phyloP scores from a whole-genome alignment of 2,113 vertebrate species.

The Labeo catla region DNA sequence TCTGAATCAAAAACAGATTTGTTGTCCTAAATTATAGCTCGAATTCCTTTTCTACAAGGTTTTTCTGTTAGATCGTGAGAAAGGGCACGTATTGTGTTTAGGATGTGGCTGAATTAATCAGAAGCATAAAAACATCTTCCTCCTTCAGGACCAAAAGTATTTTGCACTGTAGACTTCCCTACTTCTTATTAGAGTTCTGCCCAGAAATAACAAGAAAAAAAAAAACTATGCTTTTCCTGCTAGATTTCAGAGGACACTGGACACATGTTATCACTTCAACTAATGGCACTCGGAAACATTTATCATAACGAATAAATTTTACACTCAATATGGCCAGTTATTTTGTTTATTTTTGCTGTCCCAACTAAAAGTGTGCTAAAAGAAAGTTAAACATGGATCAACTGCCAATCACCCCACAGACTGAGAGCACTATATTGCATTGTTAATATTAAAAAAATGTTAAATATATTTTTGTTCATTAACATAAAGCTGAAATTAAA shows the following conservation, averaged over 20 bases:
- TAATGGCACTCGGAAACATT: not conserved
- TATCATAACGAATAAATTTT: not conserved
- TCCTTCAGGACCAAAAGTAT: not conserved
- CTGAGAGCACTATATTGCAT: not conserved
- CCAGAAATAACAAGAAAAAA: conserved; percentile 30
- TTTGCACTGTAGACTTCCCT: conserved; percentile 2
- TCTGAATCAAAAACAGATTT: conserved; percentile 32
- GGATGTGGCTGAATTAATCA: conserved; percentile 19
- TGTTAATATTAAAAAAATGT: not conserved
- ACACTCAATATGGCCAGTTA: not conserved
- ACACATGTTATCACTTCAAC: not conserved
- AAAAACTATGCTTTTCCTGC: not conserved
- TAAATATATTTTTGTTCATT: too few species aligned
- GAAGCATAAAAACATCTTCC: conserved; percentile 11
- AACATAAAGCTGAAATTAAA: not conserved
- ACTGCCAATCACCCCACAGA: not conserved
- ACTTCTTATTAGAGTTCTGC: not conserved
- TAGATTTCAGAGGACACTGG: not conserved
- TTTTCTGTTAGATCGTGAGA: conserved; percentile 23
- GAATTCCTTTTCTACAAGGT: not conserved
- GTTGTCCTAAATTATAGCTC: conserved; percentile 9
- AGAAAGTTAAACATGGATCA: not conserved
- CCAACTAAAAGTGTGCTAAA: not conserved
- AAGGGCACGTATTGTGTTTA: not conserved
- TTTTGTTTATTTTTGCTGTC: not conserved